Evolutionary conservation across 64 coral and sea anemone species (phyloP), one percentile per base, ranked within the genome.

Genomic region (Dendronephthya gigantea): DNA sequence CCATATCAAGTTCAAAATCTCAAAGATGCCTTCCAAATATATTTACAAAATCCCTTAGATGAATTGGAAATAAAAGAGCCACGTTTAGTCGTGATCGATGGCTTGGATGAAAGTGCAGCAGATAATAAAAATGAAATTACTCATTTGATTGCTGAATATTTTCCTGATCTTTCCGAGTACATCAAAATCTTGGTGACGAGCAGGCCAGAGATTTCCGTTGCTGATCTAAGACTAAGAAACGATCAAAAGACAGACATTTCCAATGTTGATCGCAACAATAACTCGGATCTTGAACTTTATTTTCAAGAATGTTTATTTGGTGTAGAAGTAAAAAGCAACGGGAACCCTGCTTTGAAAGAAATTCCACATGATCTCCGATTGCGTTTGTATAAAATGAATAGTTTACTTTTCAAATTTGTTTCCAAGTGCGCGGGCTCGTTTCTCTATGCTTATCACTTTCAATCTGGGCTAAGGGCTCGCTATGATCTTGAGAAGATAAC

Each of bases 171-270:
- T n/a, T 88, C 92, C 2, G 32, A 48, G 19, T 90, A 88, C 81
- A 87, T 93, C 25, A 93, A 93, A 51, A 84, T 90, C 34, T 65
- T 93, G 17, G 36, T 93, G 35, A 93, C 92, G 7, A 89, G 88
- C 50, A 62, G 92, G 50, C 85, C 88, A 82, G 88, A 90, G 43
- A 76, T 84, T 13, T 36, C 39, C 31, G 81, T 93, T n/a, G 65
- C 50, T n/a, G n/a, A n/a, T n/a, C n/a, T n/a, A 28, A 90, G 90
- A 81, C 85, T 90, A 0, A 19, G 39, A 7, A 41, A 37, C 59
- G 58, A 88, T 1, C 55, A 90, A 4, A 56, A 84, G 10, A 89
- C 83, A 22, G 36, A 45, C 11, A 45, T 45, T 45, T 4, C 41
- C 4, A 45, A 45, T 11, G 11, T 6, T 45, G 41, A 45, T 45